Evolutionary conservation across 92 coral and sea anemone species (phyloP).

Genomic region (Porites lobata): DNA sequence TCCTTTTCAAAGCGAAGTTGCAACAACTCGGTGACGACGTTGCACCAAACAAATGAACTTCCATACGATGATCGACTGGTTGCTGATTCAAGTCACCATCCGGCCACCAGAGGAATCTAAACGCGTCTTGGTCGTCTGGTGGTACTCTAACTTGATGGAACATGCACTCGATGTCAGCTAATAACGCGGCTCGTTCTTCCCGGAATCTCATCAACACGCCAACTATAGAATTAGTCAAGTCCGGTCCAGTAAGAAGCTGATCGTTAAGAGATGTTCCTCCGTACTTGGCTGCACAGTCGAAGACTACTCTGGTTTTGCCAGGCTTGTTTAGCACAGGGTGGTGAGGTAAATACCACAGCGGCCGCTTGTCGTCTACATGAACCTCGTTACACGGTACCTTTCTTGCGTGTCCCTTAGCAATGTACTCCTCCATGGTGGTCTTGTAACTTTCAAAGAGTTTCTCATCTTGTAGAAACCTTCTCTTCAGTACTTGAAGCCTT

Average conservation of each 20-base stretch:
- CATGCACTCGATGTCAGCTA: slow-evolving; percentile 2
- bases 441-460: slow-evolving; percentile 44
- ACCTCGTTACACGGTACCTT: slow-evolving; percentile 28
- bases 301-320: too few species aligned
- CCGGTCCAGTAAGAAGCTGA: slow-evolving; percentile 18
- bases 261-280: too few species aligned
- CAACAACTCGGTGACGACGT: neutral
- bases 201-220: slow-evolving; percentile 5
- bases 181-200: neutral
- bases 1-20: neutral
- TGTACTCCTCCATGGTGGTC: slow-evolving; percentile 33
- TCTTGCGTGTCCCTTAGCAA: slow-evolving; percentile 47
- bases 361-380: neutral
- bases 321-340: too few species aligned
- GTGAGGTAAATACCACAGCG: slow-evolving; percentile 39
- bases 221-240: neutral
- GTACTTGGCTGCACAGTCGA: too few species aligned
- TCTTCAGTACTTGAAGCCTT: slow-evolving; percentile 22
- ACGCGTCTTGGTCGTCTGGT: neutral
- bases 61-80: slow-evolving; percentile 10
- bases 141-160: neutral
- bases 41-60: slow-evolving; percentile 1
- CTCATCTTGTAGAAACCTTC: slow-evolving; percentile 28
- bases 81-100: neutral
- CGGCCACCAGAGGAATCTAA: slow-evolving; percentile 11